Evolutionary conservation across 1,140 invertebrate species (phyloP), one percentile per base, ranked within the genome.

Genomic region (Platorchestia sp.): DNA sequence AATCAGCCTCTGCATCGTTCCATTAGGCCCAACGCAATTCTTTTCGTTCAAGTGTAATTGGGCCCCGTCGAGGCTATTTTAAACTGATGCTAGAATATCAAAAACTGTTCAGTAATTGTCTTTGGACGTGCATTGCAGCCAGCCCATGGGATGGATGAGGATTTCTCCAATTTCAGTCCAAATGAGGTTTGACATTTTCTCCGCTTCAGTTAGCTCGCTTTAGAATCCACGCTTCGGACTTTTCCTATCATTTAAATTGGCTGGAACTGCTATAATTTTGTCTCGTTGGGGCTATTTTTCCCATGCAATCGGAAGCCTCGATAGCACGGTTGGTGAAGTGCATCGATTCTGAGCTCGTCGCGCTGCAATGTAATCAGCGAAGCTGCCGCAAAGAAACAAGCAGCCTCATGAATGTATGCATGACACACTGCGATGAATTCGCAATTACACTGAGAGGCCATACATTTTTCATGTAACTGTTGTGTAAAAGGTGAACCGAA

Each of bases 221-320:
- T 75, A 75, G 36, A 75, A 75, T 75, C 59, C 27, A 42, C 19
- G 42, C 41, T 90, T 45, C 41, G 41, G 41, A 43, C 87, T 90
- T 90, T 90, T 90, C 86, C 41, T 90, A 90, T 42, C 87, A 90
- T 90, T 90, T 90, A 90, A 90, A 90, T 90, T 90, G 44, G 41
- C 87, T 45, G 41, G 44, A 7, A 44, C 41, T 45, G 87, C 87
- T 42, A 44, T 42, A 90, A 90, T 90, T 45, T 90, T 43, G 27
- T 41, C 87, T 43, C 87, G 87, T 90, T 90, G 27, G 44, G 27
- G 41, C 86, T 36, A 90, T 90, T 90, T 90, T 90, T 90, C 44
- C 10, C 59, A 42, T 22, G 87, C 87, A 90, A 90, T 90, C 87
- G 87, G 87, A 90, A 90, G 19, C 44, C 41, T 43, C 87, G 87